Percentiles rank a stretch among this genome's conserved stretches.
These are phyloP conservation scores for Magallana angulata DNA, from an alignment of 1,140 invertebrate genomes.

Conservation along the genomic window DNA sequence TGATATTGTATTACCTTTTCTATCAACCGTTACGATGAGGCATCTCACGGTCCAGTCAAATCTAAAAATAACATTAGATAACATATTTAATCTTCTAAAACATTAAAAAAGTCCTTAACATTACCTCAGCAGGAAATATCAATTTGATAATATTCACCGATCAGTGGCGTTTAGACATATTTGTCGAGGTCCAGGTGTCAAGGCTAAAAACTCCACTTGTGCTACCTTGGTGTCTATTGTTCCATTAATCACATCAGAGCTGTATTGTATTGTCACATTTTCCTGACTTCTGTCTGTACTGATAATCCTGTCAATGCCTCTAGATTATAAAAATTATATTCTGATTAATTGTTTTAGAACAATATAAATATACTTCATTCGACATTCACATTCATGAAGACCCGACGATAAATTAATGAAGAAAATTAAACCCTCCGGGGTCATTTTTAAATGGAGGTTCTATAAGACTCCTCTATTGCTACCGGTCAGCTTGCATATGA, in stretches of 20 bases:
- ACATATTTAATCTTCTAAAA: too few relatives aligned
- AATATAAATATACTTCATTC: too few relatives aligned
- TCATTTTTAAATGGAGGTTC: too few relatives aligned
- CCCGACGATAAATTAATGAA: too few relatives aligned
- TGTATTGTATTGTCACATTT: conserved; percentile 7
- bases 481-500: too few relatives aligned
- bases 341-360: too few relatives aligned
- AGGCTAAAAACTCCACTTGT: neutral
- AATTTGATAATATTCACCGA: neutral
- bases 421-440: too few relatives aligned
- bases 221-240: neutral
- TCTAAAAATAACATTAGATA: neutral
- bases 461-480: too few relatives aligned
- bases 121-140: neutral
- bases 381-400: too few relatives aligned
- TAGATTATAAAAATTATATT: neutral
- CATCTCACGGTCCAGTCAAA: neutral
- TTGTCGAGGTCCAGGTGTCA: neutral
- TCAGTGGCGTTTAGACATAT: neutral
- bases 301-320: neutral
- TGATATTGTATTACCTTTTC: too few relatives aligned
- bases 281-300: neutral
- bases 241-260: neutral
- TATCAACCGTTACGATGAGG: too few relatives aligned
- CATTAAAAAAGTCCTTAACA: too few relatives aligned